Evolutionary conservation across 2,797 vertebrate genomes (phyloP), one percentile per base, ranked within the genome.

Genomic region (Oreortyx pictus): DNA sequence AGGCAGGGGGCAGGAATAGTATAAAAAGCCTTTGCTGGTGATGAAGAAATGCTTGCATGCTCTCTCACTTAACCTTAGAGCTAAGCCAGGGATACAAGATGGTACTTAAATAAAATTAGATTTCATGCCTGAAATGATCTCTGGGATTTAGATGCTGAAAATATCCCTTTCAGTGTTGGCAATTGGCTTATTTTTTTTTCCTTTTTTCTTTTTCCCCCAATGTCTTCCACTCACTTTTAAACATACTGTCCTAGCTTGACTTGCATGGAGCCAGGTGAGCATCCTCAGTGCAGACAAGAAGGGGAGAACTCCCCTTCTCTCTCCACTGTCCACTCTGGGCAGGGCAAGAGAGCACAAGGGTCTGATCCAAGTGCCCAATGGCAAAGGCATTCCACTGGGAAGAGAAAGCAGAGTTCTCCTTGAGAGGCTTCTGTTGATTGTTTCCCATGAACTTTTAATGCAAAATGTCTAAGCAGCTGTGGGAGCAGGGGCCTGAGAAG

Each of bases 311-410:
- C 15, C 31, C 15, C 4, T 76, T 5, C 20, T 35, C 13, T 22
- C 35, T 50, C 11, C 33, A 18, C 12, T 59, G 39, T n/a, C 31
- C 29, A 25, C 0, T 0, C 14, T 0, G 0, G 11, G 18, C 24
- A 59, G 25, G 5, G 29, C 37, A 72, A 68, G 50, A 47, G 11
- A 72, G 27, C 16, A 59, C 24, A 33, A 43, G 24, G 59, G 14
- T 59, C 29, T 61, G 41, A 70, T 35, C 33, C 64, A 52, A 6
- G 8, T 44, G 33, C 31, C 41, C 1, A 0, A 12, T 57, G 52
- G 44, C 47, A 89, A 67, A 85, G 27, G 24, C 33, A 43, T 18
- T 85, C 44, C 64, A 18, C 44, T 85, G 79, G 37, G 33, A 71
- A 64, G 22, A 49, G 64, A 52, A 29, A 85, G 37, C 10, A 67